These are phyloP conservation scores for Nyctereutes procyonoides DNA, from an alignment of 2,113 vertebrate species.

Conservation along the genomic window DNA sequence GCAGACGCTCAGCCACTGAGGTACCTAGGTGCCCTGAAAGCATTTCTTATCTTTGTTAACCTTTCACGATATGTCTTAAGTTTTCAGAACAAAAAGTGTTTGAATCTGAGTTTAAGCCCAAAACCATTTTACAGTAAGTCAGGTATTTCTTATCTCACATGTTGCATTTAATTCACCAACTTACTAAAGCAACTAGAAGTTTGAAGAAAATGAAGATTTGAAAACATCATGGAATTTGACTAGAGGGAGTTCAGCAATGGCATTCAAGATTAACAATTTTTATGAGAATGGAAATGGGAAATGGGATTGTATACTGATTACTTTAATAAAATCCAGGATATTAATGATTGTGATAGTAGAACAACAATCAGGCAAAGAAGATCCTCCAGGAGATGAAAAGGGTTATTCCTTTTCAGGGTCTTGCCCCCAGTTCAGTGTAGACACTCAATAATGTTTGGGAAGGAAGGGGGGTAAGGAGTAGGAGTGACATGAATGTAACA, in stretches of 20 bases:
- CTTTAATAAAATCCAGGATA: neutral
- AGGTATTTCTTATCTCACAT: neutral
- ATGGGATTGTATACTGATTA: neutral
- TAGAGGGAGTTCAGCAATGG: neutral
- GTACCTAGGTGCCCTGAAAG: neutral
- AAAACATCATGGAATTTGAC: neutral
- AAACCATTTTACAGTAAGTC: neutral
- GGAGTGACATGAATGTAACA: neutral
- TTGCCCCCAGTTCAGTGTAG: neutral
- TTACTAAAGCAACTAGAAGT: neutral
- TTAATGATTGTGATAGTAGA: neutral
- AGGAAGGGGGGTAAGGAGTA: accelerated
- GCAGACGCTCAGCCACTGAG: too few relatives aligned
- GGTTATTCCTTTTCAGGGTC: neutral
- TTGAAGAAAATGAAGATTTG: neutral
- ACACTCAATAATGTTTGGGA: neutral
- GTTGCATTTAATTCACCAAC: neutral
- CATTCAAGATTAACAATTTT: neutral
- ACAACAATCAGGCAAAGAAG: neutral
- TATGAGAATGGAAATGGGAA: neutral
- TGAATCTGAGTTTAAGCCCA: neutral
- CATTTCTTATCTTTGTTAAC: neutral
- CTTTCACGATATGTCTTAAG: neutral
- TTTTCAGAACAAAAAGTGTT: neutral
- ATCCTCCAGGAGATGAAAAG: neutral